These are phyloP conservation scores for Alligator mississippiensis DNA, from an alignment of 2,113 vertebrate genomes.

Conservation along the genomic window DNA sequence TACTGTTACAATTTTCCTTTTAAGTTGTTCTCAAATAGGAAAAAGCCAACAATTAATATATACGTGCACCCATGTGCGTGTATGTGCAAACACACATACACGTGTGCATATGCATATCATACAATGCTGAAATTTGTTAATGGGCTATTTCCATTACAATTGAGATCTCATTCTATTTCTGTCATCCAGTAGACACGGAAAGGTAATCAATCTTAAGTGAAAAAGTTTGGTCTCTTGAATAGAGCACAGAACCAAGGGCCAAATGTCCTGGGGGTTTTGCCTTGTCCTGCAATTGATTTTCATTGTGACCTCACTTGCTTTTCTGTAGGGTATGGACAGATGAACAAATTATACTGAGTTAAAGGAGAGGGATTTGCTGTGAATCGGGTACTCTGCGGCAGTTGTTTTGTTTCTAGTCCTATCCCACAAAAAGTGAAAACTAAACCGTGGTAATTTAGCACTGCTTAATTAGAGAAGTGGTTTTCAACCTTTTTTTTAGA, in stretches of 20 bases:
- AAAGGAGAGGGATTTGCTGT: too few relatives aligned
- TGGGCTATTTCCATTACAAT: neutral
- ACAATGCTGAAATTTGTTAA: neutral
- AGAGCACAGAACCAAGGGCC: neutral
- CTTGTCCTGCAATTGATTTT: neutral
- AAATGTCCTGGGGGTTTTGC: neutral
- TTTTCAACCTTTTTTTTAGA: too few relatives aligned
- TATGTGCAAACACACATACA: too few relatives aligned
- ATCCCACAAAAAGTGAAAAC: too few relatives aligned
- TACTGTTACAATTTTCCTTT: neutral
- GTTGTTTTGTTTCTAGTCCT: too few relatives aligned
- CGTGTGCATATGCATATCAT: neutral
- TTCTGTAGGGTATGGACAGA: too few relatives aligned
- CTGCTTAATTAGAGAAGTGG: too few relatives aligned
- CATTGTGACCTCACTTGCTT: neutral
- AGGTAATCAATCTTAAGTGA: neutral
- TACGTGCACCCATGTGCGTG: too few relatives aligned
- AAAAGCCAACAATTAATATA: neutral
- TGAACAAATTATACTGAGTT: too few relatives aligned
- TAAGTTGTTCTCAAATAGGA: neutral
- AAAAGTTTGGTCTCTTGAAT: neutral
- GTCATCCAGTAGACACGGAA: neutral
- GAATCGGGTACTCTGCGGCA: too few relatives aligned
- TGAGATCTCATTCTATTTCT: neutral
- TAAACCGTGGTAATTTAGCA: too few relatives aligned